These are phyloP conservation scores for Acromyrmex heyeri DNA, from an alignment of 1,140 invertebrate species.

Conservation along the genomic window DNA sequence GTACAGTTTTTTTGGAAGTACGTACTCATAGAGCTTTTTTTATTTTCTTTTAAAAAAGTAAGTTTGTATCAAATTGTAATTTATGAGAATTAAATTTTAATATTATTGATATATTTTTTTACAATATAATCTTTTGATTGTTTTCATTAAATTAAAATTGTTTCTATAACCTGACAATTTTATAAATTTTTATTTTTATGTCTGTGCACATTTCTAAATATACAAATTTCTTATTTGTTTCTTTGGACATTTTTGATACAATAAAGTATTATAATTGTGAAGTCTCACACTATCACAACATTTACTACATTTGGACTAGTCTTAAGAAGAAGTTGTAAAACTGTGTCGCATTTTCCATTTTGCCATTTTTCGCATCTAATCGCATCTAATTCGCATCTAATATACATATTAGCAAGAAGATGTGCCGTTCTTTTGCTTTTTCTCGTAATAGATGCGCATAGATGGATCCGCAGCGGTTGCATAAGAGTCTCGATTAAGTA, in stretches of 20 bases:
- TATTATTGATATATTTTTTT: too few species aligned
- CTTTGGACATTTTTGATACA: background rate
- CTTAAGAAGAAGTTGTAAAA: constrained; percentile 19
- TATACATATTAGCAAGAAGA: constrained; percentile 7
- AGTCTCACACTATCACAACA: background rate
- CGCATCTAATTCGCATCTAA: background rate
- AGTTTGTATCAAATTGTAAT: too few species aligned
- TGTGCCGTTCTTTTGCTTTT: background rate
- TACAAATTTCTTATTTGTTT: too few species aligned
- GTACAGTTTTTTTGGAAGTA: too few species aligned
- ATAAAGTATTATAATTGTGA: background rate
- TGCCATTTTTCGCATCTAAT: background rate
- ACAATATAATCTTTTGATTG: too few species aligned
- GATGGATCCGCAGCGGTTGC: background rate
- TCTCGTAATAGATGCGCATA: background rate
- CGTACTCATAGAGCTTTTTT: too few species aligned
- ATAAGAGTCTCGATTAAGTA: background rate
- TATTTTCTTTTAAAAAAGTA: too few species aligned
- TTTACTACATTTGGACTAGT: background rate
- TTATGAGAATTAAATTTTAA: too few species aligned
- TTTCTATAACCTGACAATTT: too few species aligned
- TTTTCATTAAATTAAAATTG: too few species aligned
- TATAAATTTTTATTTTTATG: too few species aligned
- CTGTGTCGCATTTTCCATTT: background rate
- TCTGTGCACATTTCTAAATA: too few species aligned